Percentiles rank a stretch among this genome's conserved stretches.
Evolutionary conservation across 2,797 vertebrate genomes (phyloP).

Genomic region (Cyprinodon diabolis): DNA sequence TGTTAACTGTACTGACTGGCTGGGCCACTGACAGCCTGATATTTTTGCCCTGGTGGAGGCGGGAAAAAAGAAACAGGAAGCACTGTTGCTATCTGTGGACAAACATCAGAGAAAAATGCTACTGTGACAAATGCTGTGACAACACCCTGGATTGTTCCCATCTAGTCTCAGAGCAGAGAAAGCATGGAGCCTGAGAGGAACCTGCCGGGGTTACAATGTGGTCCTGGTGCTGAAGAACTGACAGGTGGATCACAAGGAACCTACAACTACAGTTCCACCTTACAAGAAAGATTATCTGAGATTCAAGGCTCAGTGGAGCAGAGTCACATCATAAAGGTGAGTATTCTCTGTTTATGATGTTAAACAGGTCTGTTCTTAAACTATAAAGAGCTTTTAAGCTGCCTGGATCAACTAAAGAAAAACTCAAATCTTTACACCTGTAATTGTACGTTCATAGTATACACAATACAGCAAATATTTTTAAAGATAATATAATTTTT

Average conservation of each 20-base stretch:
- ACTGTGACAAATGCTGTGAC: slow-evolving; percentile 28
- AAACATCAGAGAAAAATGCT: slow-evolving; percentile 31
- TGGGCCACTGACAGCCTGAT: slow-evolving; percentile 27
- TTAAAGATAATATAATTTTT: background rate
- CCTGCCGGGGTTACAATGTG: background rate
- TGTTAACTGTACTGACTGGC: slow-evolving; percentile 58
- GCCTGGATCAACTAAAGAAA: background rate
- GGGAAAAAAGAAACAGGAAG: slow-evolving; percentile 52
- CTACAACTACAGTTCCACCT: slow-evolving; percentile 28
- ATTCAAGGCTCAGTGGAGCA: slow-evolving; percentile 66
- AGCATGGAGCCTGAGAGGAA: slow-evolving; percentile 42
- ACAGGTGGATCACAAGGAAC: slow-evolving; percentile 33
- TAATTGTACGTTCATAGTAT: background rate
- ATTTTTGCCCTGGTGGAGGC: slow-evolving; percentile 18
- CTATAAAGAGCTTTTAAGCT: background rate
- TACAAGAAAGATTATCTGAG: slow-evolving; percentile 63
- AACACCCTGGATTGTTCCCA: slow-evolving; percentile 31
- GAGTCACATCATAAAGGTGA: slow-evolving; percentile 70
- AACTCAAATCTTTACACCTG: background rate
- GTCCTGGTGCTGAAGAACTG: slow-evolving; percentile 4
- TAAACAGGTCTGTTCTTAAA: background rate
- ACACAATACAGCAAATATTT: background rate
- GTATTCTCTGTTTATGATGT: slow-evolving; percentile 39
- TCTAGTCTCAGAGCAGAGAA: slow-evolving; percentile 43
- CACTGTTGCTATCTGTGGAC: slow-evolving; percentile 57